Percentiles rank a stretch among this genome's conserved stretches.
Evolutionary conservation across 1,140 invertebrate species (phyloP).

Genomic region (Stegodyphus mimosarum): DNA sequence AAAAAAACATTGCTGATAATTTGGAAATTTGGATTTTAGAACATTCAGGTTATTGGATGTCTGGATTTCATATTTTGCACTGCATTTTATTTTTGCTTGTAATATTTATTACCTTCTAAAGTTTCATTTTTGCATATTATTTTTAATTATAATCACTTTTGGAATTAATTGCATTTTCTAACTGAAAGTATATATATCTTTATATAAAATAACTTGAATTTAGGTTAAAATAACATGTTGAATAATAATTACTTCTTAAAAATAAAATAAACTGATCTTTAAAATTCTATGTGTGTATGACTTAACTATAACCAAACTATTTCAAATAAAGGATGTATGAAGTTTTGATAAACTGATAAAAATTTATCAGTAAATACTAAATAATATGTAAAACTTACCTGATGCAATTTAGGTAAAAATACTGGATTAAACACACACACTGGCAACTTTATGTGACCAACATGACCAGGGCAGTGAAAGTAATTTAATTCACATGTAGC

Average conservation of each 20-base stretch:
- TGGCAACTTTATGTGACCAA: conserved; percentile 94
- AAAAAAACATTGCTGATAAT: too few species aligned
- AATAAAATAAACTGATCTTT: background rate
- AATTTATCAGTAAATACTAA: background rate
- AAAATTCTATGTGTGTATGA: background rate
- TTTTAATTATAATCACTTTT: too few species aligned
- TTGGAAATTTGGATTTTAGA: too few species aligned
- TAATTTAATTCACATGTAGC: conserved; percentile 80
- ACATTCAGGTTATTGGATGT: too few species aligned
- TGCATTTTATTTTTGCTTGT: too few species aligned
- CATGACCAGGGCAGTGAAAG: conserved; percentile 88
- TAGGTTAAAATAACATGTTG: background rate
- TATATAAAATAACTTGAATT: background rate
- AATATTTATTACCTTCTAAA: too few species aligned
- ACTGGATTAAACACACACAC: conserved; percentile 92
- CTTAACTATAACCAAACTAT: background rate
- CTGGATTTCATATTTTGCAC: too few species aligned
- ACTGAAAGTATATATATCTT: too few species aligned
- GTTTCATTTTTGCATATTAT: too few species aligned
- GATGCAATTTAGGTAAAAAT: conserved; percentile 81
- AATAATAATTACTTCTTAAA: background rate
- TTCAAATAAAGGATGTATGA: background rate
- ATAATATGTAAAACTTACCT: conserved; percentile 67
- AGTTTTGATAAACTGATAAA: background rate
- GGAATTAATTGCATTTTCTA: too few species aligned